phyloP scores from a whole-genome alignment of 2,113 vertebrate species.

The Excalfactoria chinensis region DNA sequence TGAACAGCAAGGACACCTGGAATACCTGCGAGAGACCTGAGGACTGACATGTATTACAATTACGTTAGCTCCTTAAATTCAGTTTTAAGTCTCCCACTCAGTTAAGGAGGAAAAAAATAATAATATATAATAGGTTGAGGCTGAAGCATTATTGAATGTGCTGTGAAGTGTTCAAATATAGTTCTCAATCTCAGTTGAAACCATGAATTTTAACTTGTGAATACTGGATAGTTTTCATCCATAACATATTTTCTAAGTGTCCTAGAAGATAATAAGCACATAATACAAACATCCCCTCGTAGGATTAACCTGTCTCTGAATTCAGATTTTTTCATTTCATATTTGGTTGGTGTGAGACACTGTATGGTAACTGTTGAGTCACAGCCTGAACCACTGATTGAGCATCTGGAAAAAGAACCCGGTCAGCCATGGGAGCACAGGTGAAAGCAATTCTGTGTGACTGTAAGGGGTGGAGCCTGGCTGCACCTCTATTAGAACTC shows the following conservation, averaged over 20 bases:
- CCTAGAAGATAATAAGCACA: not conserved
- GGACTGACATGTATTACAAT: not conserved
- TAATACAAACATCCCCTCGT: not conserved
- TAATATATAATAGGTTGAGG: not conserved
- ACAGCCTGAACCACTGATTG: too few relatives aligned
- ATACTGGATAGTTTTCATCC: not conserved
- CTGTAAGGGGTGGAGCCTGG: too few relatives aligned
- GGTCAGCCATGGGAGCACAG: too few relatives aligned
- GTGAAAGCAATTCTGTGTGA: too few relatives aligned
- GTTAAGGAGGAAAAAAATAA: not conserved
- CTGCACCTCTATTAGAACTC: too few relatives aligned
- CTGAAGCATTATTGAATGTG: not conserved
- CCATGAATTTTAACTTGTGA: not conserved
- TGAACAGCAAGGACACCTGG: not conserved
- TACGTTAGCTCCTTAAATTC: not conserved
- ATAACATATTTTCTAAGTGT: not conserved
- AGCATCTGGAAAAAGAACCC: too few relatives aligned
- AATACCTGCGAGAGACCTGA: not conserved
- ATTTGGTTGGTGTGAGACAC: not conserved
- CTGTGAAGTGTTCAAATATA: not conserved
- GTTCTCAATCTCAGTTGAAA: not conserved
- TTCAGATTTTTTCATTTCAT: not conserved
- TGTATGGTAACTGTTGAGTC: too few relatives aligned
- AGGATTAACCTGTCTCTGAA: not conserved
- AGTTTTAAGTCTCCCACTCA: not conserved